Conservation (phyloP, 2,888 invertebrate genomes). For the Cyrtodaria siliqua region DNA sequence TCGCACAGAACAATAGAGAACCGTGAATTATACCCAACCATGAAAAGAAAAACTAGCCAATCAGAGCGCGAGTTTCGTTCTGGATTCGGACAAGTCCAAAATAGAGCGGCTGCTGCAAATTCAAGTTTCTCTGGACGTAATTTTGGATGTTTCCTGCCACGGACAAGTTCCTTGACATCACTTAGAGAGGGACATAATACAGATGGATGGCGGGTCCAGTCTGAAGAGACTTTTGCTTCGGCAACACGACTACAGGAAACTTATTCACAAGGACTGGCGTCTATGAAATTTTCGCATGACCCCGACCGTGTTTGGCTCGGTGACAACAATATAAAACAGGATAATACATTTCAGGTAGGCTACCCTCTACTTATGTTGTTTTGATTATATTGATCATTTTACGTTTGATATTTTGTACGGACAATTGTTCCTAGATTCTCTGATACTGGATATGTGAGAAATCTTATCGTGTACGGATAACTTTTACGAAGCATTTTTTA, state of each 20-base stretch:
- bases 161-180: conserved; percentile 18
- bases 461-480: no score
- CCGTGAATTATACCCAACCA: conserved; percentile 11
- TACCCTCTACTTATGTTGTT: no score
- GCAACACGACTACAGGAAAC: no score
- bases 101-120: conserved; percentile 41
- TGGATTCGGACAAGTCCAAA: conserved; percentile 42
- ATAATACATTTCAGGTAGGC: conserved; percentile 6
- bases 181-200: not conserved
- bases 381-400: no score
- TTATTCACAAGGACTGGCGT: conserved; percentile 13
- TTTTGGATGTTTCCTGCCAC: not conserved
- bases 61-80: conserved; percentile 44
- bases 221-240: no score
- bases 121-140: not conserved
- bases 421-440: no score
- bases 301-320: conserved; percentile 37
- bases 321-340: conserved; percentile 18
- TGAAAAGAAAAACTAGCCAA: conserved; percentile 37
- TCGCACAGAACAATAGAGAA: no score
- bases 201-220: no score
- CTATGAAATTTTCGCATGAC: conserved; percentile 37
- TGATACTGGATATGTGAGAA: no score
- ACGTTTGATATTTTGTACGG: no score
- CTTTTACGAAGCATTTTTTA: no score